Percentiles rank a stretch among this genome's conserved stretches.
These are phyloP conservation scores for Drosophila prosaltans DNA, from an alignment of 1,140 invertebrate genomes.

Conservation along the genomic window DNA sequence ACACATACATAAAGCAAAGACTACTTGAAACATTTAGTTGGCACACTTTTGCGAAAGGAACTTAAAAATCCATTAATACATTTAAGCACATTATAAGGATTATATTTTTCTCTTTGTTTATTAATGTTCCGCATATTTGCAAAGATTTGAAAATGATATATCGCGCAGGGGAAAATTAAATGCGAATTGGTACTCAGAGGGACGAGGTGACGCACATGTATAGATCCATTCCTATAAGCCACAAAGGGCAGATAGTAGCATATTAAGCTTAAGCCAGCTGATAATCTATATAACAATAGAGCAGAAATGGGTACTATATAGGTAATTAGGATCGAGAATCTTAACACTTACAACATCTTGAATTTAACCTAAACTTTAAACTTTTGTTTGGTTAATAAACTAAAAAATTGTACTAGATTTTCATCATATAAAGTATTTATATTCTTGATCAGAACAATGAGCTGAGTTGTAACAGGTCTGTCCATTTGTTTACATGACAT, in stretches of 20 bases:
- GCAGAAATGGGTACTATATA: background rate
- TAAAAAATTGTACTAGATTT: no score
- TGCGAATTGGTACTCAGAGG: conserved; percentile 28
- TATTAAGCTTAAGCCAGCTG: conserved; percentile 19
- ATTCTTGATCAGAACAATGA: no score
- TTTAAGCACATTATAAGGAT: background rate
- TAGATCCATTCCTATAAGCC: accelerated
- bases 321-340: background rate
- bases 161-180: conserved; percentile 23
- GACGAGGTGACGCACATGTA: background rate
- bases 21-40: background rate
- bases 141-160: conserved; percentile 17
- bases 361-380: no score
- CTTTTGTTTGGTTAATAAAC: no score
- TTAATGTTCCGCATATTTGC: conserved; percentile 19
- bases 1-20: background rate
- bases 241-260: conserved; percentile 32
- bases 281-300: background rate
- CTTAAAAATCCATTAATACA: background rate
- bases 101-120: no score
- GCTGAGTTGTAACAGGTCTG: no score
- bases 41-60: background rate
- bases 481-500: no score
- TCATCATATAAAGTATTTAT: no score
- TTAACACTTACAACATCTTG: background rate